These are phyloP conservation scores for Sebastiscus albofasciatus DNA, from an alignment of 2,797 vertebrate genomes.

Conservation along the genomic window DNA sequence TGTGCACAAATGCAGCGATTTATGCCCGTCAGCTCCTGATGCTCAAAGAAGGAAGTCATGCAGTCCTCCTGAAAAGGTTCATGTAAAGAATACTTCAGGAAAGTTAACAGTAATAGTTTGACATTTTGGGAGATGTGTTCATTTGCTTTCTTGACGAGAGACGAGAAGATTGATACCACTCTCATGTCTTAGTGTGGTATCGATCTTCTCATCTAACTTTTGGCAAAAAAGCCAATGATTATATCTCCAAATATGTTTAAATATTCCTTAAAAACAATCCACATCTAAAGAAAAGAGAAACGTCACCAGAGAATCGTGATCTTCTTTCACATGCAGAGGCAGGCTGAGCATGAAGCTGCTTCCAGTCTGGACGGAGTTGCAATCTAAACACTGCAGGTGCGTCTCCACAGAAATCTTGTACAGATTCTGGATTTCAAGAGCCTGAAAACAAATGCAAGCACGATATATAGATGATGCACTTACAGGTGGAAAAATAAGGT, in stretches of 20 bases:
- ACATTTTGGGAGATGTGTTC: neutral
- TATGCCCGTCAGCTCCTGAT: slow-evolving; percentile 57
- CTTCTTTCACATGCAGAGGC: slow-evolving; percentile 67
- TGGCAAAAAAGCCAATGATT: neutral
- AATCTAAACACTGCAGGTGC: slow-evolving; percentile 65
- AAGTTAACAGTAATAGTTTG: neutral
- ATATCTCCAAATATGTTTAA: neutral
- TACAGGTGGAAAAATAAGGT: neutral
- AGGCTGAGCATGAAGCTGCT: slow-evolving; percentile 72
- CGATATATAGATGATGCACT: neutral
- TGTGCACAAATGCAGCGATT: slow-evolving; percentile 69
- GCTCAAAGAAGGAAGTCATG: slow-evolving; percentile 71
- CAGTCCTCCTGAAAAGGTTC: slow-evolving; percentile 64
- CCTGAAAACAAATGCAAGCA: slow-evolving; percentile 48
- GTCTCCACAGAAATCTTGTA: slow-evolving; percentile 75
- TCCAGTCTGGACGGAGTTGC: slow-evolving; percentile 38
- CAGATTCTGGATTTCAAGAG: slow-evolving; percentile 71
- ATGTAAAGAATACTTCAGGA: neutral
- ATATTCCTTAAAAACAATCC: neutral
- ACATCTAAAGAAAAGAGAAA: neutral
- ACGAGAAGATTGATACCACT: neutral
- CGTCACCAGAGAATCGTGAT: slow-evolving; percentile 69
- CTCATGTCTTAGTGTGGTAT: neutral
- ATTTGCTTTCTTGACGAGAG: neutral
- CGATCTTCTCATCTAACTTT: neutral